phyloP scores from a whole-genome alignment of 2,797 vertebrate genomes.

The Glyptemys insculpta region DNA sequence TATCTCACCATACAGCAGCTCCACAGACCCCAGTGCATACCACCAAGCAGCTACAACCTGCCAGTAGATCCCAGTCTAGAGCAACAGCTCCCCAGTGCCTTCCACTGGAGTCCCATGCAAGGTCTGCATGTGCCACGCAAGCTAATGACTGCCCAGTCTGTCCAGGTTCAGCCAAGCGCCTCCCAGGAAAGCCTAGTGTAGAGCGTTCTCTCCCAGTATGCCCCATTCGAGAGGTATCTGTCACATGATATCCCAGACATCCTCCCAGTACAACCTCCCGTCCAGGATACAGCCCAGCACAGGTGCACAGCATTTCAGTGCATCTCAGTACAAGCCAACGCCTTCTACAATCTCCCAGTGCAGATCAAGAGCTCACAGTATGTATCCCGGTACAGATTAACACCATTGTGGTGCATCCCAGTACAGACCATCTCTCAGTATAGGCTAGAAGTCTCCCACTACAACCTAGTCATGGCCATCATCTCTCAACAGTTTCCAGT shows the following conservation, averaged over 20 bases:
- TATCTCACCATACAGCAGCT: neutral
- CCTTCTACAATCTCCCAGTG: neutral
- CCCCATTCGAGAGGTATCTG: neutral
- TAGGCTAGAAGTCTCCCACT: neutral
- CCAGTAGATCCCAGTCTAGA: neutral
- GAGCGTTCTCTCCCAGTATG: neutral
- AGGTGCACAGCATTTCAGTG: neutral
- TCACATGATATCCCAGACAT: neutral
- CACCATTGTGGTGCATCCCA: neutral
- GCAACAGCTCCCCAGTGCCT: neutral
- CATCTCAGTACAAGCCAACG: neutral
- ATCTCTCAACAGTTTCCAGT: neutral
- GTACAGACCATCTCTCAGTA: neutral
- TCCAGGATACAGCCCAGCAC: neutral
- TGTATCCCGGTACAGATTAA: neutral
- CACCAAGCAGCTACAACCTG: neutral
- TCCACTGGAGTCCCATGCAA: neutral
- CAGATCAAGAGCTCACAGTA: neutral
- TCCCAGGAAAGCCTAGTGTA: neutral
- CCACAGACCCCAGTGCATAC: neutral
- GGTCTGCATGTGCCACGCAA: neutral
- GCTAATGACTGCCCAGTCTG: neutral
- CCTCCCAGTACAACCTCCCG: neutral
- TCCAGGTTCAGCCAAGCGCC: neutral
- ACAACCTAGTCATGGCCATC: neutral